Percentiles rank a stretch among this genome's conserved stretches.
Conservation (phyloP, 2,888 invertebrate species). For the Eristalis pertinax region DNA sequence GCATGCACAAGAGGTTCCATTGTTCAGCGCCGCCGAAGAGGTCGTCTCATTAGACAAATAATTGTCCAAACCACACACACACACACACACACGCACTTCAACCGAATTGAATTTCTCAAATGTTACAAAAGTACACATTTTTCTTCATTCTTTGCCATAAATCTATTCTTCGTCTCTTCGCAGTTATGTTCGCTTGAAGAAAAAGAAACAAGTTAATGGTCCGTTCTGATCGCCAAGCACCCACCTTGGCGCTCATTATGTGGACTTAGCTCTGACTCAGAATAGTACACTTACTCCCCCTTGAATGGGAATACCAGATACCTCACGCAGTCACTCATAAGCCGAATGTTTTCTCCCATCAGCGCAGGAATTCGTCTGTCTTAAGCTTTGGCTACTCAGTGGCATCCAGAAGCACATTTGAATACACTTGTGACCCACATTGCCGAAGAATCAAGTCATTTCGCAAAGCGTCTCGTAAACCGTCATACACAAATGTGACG, state of each 20-base stretch:
- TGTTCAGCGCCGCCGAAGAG: neutral
- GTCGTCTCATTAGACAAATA: constrained; percentile 7
- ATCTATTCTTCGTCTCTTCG: neutral
- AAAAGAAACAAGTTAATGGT: neutral
- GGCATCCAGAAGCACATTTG: neutral
- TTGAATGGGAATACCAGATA: neutral
- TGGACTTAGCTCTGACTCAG: constrained; percentile 9
- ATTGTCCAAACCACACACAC: constrained; percentile 26
- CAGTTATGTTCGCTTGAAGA: neutral
- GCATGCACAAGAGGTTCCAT: neutral
- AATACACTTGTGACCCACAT: constrained; percentile 35
- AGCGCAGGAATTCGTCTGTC: neutral
- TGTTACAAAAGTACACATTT: neutral
- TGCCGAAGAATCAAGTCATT: constrained; percentile 19
- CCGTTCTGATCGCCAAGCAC: constrained; percentile 3
- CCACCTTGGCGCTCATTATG: constrained; percentile 14
- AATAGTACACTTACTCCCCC: neutral
- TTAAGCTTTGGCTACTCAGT: neutral
- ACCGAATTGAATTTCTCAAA: neutral
- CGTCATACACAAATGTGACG: constrained; percentile 27
- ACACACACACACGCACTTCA: neutral
- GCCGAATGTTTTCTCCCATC: neutral
- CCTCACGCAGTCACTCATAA: no score
- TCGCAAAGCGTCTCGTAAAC: constrained; percentile 29
- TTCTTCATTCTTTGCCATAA: constrained; percentile 10